Evolutionary conservation across 2,888 invertebrate genomes (phyloP).

Genomic region (Drosophila anomalipes): DNA sequence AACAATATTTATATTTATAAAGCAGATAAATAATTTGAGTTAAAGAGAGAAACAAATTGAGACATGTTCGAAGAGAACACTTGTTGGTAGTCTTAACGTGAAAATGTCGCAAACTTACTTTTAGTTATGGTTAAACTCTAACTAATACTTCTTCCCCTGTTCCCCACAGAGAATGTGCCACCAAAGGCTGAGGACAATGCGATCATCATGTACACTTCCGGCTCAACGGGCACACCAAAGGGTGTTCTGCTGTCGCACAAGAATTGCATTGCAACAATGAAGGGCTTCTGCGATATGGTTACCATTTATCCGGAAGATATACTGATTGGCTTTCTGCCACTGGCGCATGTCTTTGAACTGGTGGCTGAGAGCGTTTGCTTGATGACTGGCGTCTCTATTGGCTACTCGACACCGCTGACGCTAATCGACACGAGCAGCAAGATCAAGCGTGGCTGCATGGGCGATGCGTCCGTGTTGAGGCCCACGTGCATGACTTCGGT

Average conservation of each 20-base stretch:
- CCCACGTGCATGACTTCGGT: conserved; percentile 99
- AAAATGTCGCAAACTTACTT: neutral
- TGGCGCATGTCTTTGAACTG: conserved; percentile 98
- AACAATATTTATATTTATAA: too few species aligned
- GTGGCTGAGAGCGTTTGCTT: conserved; percentile 95
- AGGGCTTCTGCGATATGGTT: conserved; percentile 92
- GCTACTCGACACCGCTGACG: conserved; percentile 98
- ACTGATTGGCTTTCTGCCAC: conserved; percentile 96
- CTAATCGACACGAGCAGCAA: conserved; percentile 97
- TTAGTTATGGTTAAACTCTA: too few species aligned
- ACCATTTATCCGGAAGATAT: conserved; percentile 91
- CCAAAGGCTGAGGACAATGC: conserved; percentile 93
- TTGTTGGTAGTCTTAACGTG: neutral
- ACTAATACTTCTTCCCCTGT: neutral
- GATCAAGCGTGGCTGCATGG: conserved; percentile 97
- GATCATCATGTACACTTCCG: conserved; percentile 99
- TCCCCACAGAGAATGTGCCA: conserved; percentile 86
- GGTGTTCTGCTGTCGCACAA: conserved; percentile 93
- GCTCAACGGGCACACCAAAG: conserved; percentile 98
- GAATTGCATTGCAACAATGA: conserved; percentile 92
- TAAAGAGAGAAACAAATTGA: too few species aligned
- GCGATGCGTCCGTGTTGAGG: conserved; percentile 95
- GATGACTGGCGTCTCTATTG: conserved; percentile 95
- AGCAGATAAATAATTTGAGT: too few species aligned
- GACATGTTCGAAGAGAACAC: neutral